phyloP scores from a whole-genome alignment of 2,888 invertebrate species.

The Lutraria lutraria region DNA sequence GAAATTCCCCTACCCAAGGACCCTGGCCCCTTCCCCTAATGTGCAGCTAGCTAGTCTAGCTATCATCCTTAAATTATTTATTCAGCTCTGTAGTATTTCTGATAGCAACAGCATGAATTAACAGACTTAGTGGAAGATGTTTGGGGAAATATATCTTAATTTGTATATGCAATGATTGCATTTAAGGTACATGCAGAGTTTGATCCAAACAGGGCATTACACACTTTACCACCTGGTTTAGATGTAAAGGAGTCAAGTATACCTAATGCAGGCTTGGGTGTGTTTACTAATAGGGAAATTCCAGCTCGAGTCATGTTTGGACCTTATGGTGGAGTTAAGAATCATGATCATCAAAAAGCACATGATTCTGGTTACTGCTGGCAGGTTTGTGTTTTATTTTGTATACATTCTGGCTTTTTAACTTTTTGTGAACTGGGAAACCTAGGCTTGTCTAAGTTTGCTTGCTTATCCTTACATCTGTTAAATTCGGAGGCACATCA shows the following conservation, averaged over 20 bases:
- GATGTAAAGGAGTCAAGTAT: constrained; percentile 81
- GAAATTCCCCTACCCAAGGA: too few relatives aligned
- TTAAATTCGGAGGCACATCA: too few relatives aligned
- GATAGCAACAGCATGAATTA: too few relatives aligned
- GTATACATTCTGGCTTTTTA: not conserved
- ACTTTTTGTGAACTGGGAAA: too few relatives aligned
- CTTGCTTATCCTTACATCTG: too few relatives aligned
- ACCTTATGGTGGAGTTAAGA: constrained; percentile 84
- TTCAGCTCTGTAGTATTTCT: too few relatives aligned
- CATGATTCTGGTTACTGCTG: constrained; percentile 85
- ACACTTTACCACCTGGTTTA: constrained; percentile 81
- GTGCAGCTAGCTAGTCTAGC: too few relatives aligned
- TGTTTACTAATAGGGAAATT: constrained; percentile 79
- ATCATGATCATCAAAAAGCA: constrained; percentile 74
- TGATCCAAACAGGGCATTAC: constrained; percentile 74
- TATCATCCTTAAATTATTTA: too few relatives aligned
- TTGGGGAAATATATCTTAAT: too few relatives aligned
- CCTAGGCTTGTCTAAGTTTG: too few relatives aligned
- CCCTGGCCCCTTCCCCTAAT: too few relatives aligned
- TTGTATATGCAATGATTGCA: not conserved
- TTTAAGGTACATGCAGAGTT: constrained; percentile 11
- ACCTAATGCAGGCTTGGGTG: constrained; percentile 83
- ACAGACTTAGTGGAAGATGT: too few relatives aligned
- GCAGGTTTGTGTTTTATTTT: constrained; percentile 77
- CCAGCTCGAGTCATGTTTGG: constrained; percentile 83